Base-by-base conservation (phyloP, 2,888 invertebrate species). In the Chrysolina oricalcia region DNA sequence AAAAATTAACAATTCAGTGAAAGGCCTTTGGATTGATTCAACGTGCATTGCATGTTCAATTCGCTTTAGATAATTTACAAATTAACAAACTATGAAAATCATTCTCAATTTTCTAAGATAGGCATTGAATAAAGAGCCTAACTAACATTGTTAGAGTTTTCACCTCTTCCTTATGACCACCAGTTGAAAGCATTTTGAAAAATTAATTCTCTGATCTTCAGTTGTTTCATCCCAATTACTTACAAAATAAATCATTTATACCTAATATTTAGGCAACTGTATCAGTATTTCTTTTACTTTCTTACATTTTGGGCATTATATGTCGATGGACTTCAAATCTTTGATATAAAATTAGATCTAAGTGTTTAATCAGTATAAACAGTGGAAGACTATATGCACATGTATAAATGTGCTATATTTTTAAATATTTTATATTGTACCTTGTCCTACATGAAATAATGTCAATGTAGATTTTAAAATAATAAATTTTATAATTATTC, bases 401-500 rank as follows among this genome's bases (percentile, higher is more conserved):
- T 59, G 59, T 59, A 23, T 59, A 35, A 35, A 59, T 59, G 59
- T 59, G 70, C 70, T 71, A 71, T 71, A 74, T 23, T 67, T 43
- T 35, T 66, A 21, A 48, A 40, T 48, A 35, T 59, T n/a, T 59
- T 59, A 23, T 59, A 27, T 15, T 59, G 59, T 59, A 59, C 59
- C 59, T 59, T 59, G n/a, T 59, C 35, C 27, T 59, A 59, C 10
- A 35, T 59, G 8, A 59, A 59, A 59, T 53, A 21, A 21, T 27
- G 59, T 46, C 64, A 40, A 67, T 78, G 78, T 78, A 78, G 72
- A 76, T 73, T 72, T 78, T 72, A 62, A 70, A 19, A 68, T 19
- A 76, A 78, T 76, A 78, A 78, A 76, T 74, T 70, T 41, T 74
- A 67, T 67, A 67, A 50, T 70, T 72, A 23, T 68, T 50, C 63